phyloP scores from a whole-genome alignment of 2,113 vertebrate species.

The Erinaceus europaeus region DNA sequence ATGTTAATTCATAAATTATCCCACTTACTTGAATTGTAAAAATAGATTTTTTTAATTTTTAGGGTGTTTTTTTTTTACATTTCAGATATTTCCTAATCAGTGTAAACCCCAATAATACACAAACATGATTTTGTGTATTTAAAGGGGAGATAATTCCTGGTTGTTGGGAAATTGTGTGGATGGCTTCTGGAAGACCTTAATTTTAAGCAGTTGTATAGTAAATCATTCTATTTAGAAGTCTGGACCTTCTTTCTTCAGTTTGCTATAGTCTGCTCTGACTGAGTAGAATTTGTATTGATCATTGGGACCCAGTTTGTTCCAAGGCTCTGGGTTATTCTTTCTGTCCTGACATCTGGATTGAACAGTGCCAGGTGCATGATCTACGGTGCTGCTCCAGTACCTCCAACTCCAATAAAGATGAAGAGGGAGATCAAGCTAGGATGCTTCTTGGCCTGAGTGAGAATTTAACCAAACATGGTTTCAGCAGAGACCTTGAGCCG shows the following conservation, averaged over 20 bases:
- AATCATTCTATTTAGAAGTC: neutral
- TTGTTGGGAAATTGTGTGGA: neutral
- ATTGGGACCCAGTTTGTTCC: neutral
- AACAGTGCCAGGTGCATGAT: neutral
- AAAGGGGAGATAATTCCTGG: too few relatives aligned
- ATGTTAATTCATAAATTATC: slow-evolving; percentile 40
- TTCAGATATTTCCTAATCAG: too few relatives aligned
- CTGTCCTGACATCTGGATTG: neutral
- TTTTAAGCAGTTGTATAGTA: neutral
- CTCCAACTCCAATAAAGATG: neutral
- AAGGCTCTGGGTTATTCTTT: neutral
- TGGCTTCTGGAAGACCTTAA: neutral
- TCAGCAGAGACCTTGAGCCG: too few relatives aligned
- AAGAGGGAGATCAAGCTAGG: neutral
- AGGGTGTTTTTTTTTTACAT: too few relatives aligned
- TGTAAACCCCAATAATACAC: too few relatives aligned
- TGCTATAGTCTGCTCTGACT: neutral
- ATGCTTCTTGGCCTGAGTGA: neutral
- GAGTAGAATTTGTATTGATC: neutral
- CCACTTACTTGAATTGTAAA: slow-evolving; percentile 25
- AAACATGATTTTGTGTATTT: too few relatives aligned
- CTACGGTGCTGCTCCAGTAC: neutral
- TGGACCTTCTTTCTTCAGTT: neutral
- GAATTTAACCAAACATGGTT: too few relatives aligned
- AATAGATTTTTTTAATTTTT: neutral